A percentile compares a stretch with the other conserved stretches of the same genome.
These are phyloP conservation scores for Pelodytes ibericus DNA, from an alignment of 2,797 vertebrate species.

Conservation along the genomic window DNA sequence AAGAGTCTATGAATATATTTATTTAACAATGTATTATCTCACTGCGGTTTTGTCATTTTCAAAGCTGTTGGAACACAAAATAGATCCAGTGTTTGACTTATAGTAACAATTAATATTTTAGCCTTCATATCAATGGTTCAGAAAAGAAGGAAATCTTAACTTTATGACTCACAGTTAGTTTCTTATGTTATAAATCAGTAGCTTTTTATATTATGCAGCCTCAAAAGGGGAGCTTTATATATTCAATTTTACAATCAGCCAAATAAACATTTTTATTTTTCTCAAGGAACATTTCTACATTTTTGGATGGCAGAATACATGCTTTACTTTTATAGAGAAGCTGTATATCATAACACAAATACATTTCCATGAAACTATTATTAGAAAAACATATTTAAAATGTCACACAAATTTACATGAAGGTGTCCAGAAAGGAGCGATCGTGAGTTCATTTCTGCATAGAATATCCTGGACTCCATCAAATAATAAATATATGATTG, in stretches of 20 bases:
- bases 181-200: conserved; percentile 67
- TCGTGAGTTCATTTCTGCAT: background rate
- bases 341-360: conserved; percentile 35
- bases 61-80: no score
- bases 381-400: conserved; percentile 45
- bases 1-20: no score
- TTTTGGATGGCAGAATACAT: conserved; percentile 39
- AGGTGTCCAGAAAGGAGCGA: conserved; percentile 1
- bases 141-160: conserved; percentile 61
- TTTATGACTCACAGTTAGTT: conserved; percentile 61
- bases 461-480: background rate
- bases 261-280: conserved; percentile 52
- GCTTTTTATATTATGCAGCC: conserved; percentile 61
- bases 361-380: conserved; percentile 42
- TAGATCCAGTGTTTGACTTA: no score
- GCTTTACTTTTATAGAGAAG: conserved; percentile 31
- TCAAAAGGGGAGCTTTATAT: conserved; percentile 68
- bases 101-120: conserved; percentile 2
- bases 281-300: conserved; percentile 40
- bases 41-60: no score
- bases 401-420: conserved; percentile 37
- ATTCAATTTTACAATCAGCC: conserved; percentile 66
- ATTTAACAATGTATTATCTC: no score
- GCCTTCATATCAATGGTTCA: background rate
- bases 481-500: background rate